Conservation (phyloP, 2,888 invertebrate species). For the Neuroscelio doddi region DNA sequence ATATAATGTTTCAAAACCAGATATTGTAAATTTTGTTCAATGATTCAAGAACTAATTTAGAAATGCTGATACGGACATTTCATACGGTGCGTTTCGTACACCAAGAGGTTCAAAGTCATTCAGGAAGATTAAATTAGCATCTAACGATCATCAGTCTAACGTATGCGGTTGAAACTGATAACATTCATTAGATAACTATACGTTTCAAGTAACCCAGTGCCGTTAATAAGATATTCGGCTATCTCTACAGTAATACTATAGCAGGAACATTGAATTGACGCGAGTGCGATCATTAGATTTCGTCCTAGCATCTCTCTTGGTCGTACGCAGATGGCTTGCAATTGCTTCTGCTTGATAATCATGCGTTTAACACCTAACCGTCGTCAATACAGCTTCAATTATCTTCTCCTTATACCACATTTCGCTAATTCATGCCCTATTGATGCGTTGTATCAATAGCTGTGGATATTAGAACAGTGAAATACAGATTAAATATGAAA, state of each 20-base stretch:
- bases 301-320: background rate
- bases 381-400: conserved; percentile 26
- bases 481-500: too few relatives aligned
- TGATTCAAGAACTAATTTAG: background rate
- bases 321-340: background rate
- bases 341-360: conserved; percentile 18
- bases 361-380: conserved; percentile 13
- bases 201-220: conserved; percentile 40
- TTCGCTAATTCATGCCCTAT: conserved; percentile 11
- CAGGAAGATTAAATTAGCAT: conserved; percentile 33
- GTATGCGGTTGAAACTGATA: conserved; percentile 36
- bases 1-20: too few relatives aligned
- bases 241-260: conserved; percentile 29
- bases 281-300: conserved; percentile 37
- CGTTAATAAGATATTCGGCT: conserved; percentile 44
- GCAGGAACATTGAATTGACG: conserved; percentile 46
- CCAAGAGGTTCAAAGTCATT: conserved; percentile 13
- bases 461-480: background rate
- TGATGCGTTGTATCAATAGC: conserved; percentile 8
- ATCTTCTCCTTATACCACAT: conserved; percentile 16
- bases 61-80: too few relatives aligned
- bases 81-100: too few relatives aligned
- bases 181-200: conserved; percentile 49
- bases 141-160: conserved; percentile 9
- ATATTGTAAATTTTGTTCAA: background rate